Base-by-base conservation (phyloP, 2,797 vertebrate genomes). In the Eremophila alpestris region DNA sequence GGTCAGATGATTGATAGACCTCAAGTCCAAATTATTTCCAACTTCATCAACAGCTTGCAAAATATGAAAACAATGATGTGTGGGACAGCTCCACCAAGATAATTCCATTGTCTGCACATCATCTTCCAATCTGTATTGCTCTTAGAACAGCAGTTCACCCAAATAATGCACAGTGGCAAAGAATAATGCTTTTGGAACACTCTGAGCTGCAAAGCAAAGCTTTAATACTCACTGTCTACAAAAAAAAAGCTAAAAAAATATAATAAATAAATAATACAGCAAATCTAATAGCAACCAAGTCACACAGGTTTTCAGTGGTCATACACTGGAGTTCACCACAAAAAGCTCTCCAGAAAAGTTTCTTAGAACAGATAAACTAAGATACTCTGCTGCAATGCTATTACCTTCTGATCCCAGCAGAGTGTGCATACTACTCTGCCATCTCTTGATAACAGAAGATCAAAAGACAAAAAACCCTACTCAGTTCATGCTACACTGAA, bases 281-380 rank as follows among this genome's bases (percentile, higher is more conserved):
- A 0, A 70, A 16, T 19, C 19, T 54, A 64, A 79, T 0, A 82
- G 24, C 15, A 86, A 83, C 23, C 7, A 55, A 45, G 8, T 41
- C 40, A 63, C 21, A 54, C 30, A 71, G 69, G 32, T 77, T 80
- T 74, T 74, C 34, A 90, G 52, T 8, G 23, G 21, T 24, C 30
- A 22, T 26, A 62, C 32, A 41, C 1, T 30, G 41, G 27, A 67
- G 51, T 56, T 38, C 13, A 30, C 16, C 62, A 83, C 16, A 51
- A 83, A 89, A 89, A 78, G 29, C 38, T 51, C 49, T 85, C 49
- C 45, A 91, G n/a, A 45, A 76, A 75, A 38, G 23, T 68, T 91
- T 82, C n/a, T 76, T 26, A 58, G n/a, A 80, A 75, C 10, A 55
- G 30, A 58, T 18, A 77, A 87, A 80, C 14, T 20, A 89, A 87